phyloP scores from a whole-genome alignment of 1,140 invertebrate genomes.

The Procambarus clarkii region DNA sequence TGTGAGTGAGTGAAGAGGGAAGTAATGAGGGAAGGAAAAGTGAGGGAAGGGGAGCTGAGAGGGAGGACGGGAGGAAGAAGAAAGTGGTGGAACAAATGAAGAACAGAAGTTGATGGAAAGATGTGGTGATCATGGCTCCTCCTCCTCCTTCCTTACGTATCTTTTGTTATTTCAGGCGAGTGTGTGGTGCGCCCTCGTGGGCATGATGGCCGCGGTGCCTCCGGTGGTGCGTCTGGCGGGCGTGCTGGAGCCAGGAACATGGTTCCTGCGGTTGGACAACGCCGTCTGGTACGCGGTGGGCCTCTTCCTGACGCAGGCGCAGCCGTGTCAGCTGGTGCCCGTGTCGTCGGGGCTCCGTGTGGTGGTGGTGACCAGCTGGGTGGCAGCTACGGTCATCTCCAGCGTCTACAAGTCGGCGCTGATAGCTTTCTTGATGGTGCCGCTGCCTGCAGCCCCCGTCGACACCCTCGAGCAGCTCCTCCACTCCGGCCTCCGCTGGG shows the following conservation, averaged over 20 bases:
- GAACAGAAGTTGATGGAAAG: too few relatives aligned
- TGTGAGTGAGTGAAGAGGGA: too few relatives aligned
- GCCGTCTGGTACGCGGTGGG: slow-evolving; percentile 46
- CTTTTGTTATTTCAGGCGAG: background rate
- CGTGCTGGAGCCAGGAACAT: background rate
- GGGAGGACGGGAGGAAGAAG: too few relatives aligned
- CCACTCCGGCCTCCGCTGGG: slow-evolving; percentile 60
- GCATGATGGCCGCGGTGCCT: background rate
- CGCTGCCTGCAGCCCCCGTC: slow-evolving; percentile 39
- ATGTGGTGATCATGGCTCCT: too few relatives aligned
- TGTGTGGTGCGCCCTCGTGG: slow-evolving; percentile 52
- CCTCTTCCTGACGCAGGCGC: slow-evolving; percentile 48
- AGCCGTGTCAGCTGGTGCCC: slow-evolving; percentile 37
- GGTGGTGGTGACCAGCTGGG: slow-evolving; percentile 26
- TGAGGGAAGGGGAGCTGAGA: too few relatives aligned
- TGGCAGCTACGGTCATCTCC: slow-evolving; percentile 43
- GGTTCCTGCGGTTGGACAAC: slow-evolving; percentile 39
- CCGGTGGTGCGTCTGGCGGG: slow-evolving; percentile 35
- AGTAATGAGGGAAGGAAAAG: too few relatives aligned
- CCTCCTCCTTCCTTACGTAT: too few relatives aligned
- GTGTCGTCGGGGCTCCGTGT: slow-evolving; percentile 17
- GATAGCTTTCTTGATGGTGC: slow-evolving; percentile 61
- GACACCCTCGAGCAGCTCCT: slow-evolving; percentile 60
- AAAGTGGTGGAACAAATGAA: too few relatives aligned
- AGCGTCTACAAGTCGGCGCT: slow-evolving; percentile 61